Evolutionary conservation across 1,140 invertebrate species (phyloP).

Genomic region (Wiebesia pumilae): DNA sequence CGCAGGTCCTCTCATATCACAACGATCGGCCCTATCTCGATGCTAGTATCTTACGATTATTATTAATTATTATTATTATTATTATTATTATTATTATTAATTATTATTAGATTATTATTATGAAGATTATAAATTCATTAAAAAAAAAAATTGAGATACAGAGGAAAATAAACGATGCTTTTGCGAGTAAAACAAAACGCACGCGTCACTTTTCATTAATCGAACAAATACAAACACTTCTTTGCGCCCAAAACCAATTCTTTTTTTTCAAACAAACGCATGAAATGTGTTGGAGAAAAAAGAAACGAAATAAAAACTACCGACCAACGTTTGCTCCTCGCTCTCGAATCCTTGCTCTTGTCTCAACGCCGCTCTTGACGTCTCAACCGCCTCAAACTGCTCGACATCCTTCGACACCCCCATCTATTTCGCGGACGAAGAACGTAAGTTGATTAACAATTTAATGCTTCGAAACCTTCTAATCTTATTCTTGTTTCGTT

Average conservation of each 20-base stretch:
- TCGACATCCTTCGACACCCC: slow-evolving; percentile 18
- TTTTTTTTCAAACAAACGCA: background rate
- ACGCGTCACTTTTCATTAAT: slow-evolving; percentile 58
- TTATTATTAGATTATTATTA: slow-evolving; percentile 74
- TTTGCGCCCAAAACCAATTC: slow-evolving; percentile 24
- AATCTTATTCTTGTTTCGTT: slow-evolving; percentile 53
- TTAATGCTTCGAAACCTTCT: slow-evolving; percentile 52
- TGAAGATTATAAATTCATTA: slow-evolving; percentile 74
- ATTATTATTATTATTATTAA: slow-evolving; percentile 68
- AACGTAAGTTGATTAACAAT: slow-evolving; percentile 52
- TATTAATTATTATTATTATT: slow-evolving; percentile 65
- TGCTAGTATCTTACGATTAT: slow-evolving; percentile 69
- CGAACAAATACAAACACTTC: slow-evolving; percentile 43
- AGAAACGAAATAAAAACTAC: slow-evolving; percentile 33
- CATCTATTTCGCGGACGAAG: slow-evolving; percentile 42
- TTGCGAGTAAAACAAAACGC: slow-evolving; percentile 71
- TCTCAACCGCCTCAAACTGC: slow-evolving; percentile 42
- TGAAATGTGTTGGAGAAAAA: background rate
- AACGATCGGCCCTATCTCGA: slow-evolving; percentile 62
- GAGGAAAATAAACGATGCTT: slow-evolving; percentile 75
- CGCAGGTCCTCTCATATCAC: slow-evolving; percentile 66
- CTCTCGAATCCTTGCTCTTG: slow-evolving; percentile 65
- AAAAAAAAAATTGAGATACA: slow-evolving; percentile 66
- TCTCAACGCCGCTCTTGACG: slow-evolving; percentile 61
- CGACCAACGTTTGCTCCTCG: slow-evolving; percentile 56